A percentile compares a stretch with the other conserved stretches of the same genome.
Evolutionary conservation across 2,797 vertebrate genomes (phyloP).

Genomic region (Anomalospiza imberbis): DNA sequence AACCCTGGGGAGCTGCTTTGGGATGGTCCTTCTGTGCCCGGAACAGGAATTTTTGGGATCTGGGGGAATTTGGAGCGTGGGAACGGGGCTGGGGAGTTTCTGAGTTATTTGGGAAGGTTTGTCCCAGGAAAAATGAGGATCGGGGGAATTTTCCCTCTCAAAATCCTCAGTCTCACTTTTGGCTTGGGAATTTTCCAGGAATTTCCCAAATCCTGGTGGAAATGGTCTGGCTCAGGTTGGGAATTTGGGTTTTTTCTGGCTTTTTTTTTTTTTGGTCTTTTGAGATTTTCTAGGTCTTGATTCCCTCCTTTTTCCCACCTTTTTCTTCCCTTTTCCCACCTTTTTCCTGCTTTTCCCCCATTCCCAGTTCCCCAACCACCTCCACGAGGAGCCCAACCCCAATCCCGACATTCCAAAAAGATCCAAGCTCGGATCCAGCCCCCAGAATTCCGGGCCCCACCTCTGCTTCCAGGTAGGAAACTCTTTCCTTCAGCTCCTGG

Average conservation of each 20-base stretch:
- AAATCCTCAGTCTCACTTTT: not conserved
- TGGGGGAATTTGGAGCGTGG: not conserved
- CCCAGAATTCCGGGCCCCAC: constrained; percentile 51
- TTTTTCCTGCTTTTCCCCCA: not conserved
- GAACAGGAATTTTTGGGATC: not conserved
- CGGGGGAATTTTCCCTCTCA: not conserved
- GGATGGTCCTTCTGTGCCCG: not conserved
- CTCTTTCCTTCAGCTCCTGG: constrained; percentile 90
- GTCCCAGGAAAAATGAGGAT: not conserved
- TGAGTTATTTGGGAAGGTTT: not conserved
- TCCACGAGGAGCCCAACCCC: not conserved
- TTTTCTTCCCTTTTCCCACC: too few species aligned
- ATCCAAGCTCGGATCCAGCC: not conserved
- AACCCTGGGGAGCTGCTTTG: too few species aligned
- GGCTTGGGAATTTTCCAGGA: not conserved
- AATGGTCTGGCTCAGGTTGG: not conserved
- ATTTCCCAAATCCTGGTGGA: not conserved
- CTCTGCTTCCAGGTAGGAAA: constrained; percentile 92
- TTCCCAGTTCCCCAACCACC: not conserved
- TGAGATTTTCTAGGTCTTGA: not conserved
- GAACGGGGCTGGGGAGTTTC: not conserved
- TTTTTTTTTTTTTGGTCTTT: not conserved
- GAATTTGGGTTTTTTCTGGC: not conserved
- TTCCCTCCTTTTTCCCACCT: not conserved
- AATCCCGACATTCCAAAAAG: not conserved